Evolutionary conservation across 2,888 invertebrate genomes (phyloP), one percentile per base, ranked within the genome.

Genomic region (Neoaliturus tenellus): DNA sequence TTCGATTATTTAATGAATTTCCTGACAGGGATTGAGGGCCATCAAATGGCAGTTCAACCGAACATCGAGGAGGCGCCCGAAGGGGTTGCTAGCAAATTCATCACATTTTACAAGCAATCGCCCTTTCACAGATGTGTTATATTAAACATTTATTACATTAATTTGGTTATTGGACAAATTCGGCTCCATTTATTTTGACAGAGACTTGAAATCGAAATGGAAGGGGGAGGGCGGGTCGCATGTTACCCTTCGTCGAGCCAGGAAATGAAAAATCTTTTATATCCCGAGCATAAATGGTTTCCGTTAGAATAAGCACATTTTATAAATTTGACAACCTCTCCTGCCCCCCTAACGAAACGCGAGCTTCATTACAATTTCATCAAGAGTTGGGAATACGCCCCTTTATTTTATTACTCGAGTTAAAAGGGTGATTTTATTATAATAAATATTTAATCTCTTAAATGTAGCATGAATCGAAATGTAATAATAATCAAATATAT

Each of bases 231-330:
- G 28, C 23, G 75, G 75, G 75, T 23, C 17, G 44, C 10, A 28
- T 48, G 78, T 78, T 23, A 51, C 78, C 55, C 78, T 51, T 78
- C 55, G 35, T 8, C 55, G 55, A 55, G 33, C 14, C 55, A 78
- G 78, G 78, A 78, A 78, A 78, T 78, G 55, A 41, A 78, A 75
- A 55, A 51, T 78, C 78, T 78, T 78, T 78, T 78, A 78, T 78
- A 51, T 78, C 78, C 48, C 55, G 33, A 14, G 20, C 35, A 55
- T 51, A 78, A 78, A 78, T 55, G 78, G 78, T 78, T 51, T 78
- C 78, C 78, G 35, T 55, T 78, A 55, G 78, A 78, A 78, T 78
- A 78, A 33, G 31, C 51, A 55, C 55, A 55, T 55, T 78, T 51
- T 51, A 78, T 55, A 55, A 55, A 78, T 55, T 71, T 39, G 35